Conservation (phyloP, 2,113 vertebrate species). For the Myocastor coypus region DNA sequence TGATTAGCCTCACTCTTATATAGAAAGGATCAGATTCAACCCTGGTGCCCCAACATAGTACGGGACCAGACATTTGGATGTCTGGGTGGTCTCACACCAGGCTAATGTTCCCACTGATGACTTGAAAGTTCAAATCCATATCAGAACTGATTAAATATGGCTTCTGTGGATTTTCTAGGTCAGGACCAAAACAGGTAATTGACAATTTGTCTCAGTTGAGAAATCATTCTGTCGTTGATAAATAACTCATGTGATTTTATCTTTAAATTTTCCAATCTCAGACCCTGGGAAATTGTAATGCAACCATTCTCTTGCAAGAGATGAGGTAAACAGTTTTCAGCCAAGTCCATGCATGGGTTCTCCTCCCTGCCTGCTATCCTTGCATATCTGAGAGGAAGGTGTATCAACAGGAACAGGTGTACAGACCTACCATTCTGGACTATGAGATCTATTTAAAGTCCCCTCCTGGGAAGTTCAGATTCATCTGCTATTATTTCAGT, state of each 20-base stretch:
- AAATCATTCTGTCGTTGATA: slow-evolving; percentile 47
- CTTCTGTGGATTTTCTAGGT: slow-evolving; percentile 17
- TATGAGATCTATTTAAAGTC: background rate
- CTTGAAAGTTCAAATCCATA: background rate
- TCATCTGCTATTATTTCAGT: background rate
- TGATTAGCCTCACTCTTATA: background rate
- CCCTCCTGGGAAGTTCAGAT: background rate
- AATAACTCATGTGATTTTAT: slow-evolving; percentile 48
- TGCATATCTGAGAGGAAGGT: slow-evolving; percentile 24
- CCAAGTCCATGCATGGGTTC: background rate
- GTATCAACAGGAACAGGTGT: background rate
- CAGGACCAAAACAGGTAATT: background rate
- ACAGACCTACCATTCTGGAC: background rate
- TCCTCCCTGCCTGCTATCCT: slow-evolving; percentile 31
- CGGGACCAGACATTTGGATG: background rate
- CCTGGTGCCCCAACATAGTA: background rate
- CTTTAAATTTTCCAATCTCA: slow-evolving; percentile 49
- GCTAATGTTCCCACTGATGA: background rate
- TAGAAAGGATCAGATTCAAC: background rate
- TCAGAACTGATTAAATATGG: background rate
- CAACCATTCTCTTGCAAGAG: background rate
- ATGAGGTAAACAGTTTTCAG: slow-evolving; percentile 39
- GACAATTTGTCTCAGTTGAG: background rate
- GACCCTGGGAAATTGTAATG: slow-evolving; percentile 31
- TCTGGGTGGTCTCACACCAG: background rate